Conservation (phyloP, 2,888 invertebrate genomes). For the Sepioteuthis lessoniana region DNA sequence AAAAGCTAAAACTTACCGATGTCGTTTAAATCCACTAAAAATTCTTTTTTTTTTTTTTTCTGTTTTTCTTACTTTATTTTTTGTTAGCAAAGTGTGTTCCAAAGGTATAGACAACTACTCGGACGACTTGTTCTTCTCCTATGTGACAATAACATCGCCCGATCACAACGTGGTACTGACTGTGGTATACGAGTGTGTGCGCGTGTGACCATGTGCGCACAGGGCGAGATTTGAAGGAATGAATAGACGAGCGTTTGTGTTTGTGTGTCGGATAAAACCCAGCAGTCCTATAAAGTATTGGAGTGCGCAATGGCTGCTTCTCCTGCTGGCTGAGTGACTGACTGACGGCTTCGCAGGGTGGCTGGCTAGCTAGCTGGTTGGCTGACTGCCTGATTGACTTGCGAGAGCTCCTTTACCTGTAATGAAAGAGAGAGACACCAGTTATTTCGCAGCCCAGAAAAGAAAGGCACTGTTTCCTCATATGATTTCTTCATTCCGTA, state of each 20-base stretch:
- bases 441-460: background rate
- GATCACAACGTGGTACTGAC: constrained; percentile 4
- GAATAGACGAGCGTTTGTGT: background rate
- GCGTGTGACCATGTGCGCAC: constrained; percentile 25
- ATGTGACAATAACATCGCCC: constrained; percentile 33
- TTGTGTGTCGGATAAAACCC: background rate
- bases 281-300: constrained; percentile 13
- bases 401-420: background rate
- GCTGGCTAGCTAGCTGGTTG: background rate
- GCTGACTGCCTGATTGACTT: background rate
- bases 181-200: background rate
- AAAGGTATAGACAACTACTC: background rate
- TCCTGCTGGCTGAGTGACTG: background rate
- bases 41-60: background rate
- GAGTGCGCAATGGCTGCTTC: background rate
- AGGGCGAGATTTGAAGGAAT: background rate
- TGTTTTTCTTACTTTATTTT: background rate
- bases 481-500: background rate
- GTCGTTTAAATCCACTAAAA: background rate
- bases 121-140: constrained; percentile 14
- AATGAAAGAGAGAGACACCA: background rate
- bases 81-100: background rate
- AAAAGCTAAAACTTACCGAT: background rate
- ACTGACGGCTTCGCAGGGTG: background rate
- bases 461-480: background rate